A percentile compares a stretch with the other conserved stretches of the same genome.
Evolutionary conservation across 2,888 invertebrate species (phyloP).

Genomic region (Tenthredo distinguenda): DNA sequence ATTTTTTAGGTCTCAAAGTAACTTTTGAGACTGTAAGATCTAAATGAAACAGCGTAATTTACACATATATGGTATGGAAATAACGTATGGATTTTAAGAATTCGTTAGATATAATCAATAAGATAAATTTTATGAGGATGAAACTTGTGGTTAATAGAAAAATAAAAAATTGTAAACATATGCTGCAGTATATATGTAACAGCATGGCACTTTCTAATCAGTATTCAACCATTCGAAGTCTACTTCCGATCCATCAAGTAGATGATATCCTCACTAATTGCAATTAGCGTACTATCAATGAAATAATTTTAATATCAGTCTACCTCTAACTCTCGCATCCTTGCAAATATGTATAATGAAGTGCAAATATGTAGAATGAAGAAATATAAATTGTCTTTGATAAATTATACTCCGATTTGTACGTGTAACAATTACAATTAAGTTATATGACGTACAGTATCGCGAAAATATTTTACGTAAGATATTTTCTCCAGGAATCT

Average conservation of each 20-base stretch:
- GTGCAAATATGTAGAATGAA: too few species aligned
- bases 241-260: neutral
- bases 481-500: conserved; percentile 28
- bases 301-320: neutral
- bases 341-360: neutral
- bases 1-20: too few species aligned
- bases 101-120: neutral
- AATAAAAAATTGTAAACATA: neutral
- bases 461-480: conserved; percentile 12
- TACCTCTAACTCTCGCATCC: neutral
- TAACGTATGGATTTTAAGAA: neutral
- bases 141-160: neutral
- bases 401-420: neutral
- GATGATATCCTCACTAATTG: neutral
- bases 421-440: neutral
- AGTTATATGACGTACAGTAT: neutral
- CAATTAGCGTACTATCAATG: neutral
- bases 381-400: neutral
- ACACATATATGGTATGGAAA: too few species aligned
- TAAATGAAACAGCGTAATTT: too few species aligned
- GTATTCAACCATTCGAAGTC: neutral
- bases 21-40: too few species aligned
- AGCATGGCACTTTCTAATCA: conserved; percentile 5
- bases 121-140: neutral
- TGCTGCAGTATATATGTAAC: neutral